Evolutionary conservation across 30 jellyfish, hydroid and myxozoan species (phyloP), one percentile per base, ranked within the genome.

Genomic region (Rhopilema esculentum): DNA sequence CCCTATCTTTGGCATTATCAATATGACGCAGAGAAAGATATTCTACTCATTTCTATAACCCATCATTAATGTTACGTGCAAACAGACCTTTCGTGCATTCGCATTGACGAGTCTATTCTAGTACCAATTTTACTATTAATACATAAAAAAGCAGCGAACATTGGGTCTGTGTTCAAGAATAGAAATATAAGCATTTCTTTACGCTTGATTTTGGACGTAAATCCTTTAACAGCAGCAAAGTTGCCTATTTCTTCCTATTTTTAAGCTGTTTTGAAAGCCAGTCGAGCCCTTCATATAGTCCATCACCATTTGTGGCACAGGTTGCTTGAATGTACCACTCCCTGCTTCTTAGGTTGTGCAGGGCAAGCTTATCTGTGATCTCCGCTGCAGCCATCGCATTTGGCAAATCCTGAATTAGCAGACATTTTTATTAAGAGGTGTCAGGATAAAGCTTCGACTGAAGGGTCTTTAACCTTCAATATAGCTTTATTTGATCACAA

Each of bases 231-330:
- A 40, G 12, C 9, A 40, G 9, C 57, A 6, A 40, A 40, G 57
- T 12, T 40, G 57, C 57, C 88, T 80, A 94, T 67, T 94, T 94
- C 91, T 95, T 95, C 93, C 82, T 86, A 85, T 90, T 87, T 84
- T 90, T 90, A 49, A 95, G 91, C 64, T 91, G 93, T 22, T 89
- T 84, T 79, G 99, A 90, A 33, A 95, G 97, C 99, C 99, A 96
- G 76, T 96, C 99, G 48, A 96, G 95, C 24, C 99, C 99, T 80
- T 96, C 99, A 83, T 91, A 92, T 22, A 96, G 88, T 21, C 99
- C 99, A 50, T 96, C 99, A 33, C 99, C 99, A 69, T 91, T 91
- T 12, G 98, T 96, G 77, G 99, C 99, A 78, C 98, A 91, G 9
- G 99, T 96, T 33, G 99, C 97, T 79, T 96, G 99, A 29, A 96